Conservation (phyloP, 2,888 invertebrate genomes). For the Norana najaformis region DNA sequence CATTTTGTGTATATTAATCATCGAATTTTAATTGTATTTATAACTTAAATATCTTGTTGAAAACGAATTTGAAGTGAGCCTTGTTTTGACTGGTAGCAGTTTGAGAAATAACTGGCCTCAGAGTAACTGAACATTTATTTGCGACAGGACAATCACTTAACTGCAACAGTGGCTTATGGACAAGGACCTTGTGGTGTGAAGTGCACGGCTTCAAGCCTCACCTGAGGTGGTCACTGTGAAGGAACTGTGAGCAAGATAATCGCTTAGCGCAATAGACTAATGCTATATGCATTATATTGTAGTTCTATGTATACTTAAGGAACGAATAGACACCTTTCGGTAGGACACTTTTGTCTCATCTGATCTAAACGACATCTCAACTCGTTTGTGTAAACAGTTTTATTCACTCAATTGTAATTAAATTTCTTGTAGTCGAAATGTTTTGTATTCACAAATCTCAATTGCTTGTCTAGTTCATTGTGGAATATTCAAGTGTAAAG, state of each 20-base stretch:
- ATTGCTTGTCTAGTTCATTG: background rate
- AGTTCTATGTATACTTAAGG: too few relatives aligned
- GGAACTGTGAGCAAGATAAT: too few relatives aligned
- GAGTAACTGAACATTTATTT: background rate
- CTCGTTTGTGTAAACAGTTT: background rate
- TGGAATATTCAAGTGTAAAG: background rate
- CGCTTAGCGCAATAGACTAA: background rate
- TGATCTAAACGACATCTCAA: too few relatives aligned
- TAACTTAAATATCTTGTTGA: too few relatives aligned
- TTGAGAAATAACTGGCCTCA: background rate
- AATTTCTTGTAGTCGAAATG: background rate
- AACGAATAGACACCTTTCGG: too few relatives aligned
- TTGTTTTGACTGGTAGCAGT: background rate
- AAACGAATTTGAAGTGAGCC: background rate
- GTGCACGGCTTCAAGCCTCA: too few relatives aligned
- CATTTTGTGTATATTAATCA: background rate
- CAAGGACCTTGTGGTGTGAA: too few relatives aligned
- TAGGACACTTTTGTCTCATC: too few relatives aligned
- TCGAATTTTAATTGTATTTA: slow-evolving; percentile 13
- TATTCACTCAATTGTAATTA: background rate
- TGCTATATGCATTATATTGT: too few relatives aligned
- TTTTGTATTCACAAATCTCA: background rate
- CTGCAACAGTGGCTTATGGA: too few relatives aligned
- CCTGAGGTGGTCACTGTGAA: too few relatives aligned
- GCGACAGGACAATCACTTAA: background rate